Evolutionary conservation across 2,888 invertebrate species (phyloP).

Genomic region (Ophioninae sp.): DNA sequence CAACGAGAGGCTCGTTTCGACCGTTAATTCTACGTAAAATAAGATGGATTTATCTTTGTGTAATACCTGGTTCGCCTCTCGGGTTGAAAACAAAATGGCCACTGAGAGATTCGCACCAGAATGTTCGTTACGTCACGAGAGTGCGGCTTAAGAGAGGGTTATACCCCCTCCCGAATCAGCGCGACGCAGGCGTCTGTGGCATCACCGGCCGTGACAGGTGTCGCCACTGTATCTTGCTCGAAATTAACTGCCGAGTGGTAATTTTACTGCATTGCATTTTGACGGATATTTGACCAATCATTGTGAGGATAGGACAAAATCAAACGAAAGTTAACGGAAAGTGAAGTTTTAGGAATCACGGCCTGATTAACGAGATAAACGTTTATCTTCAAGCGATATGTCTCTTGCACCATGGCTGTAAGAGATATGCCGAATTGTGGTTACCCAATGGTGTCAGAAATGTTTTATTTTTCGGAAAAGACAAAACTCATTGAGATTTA

Average conservation of each 20-base stretch:
- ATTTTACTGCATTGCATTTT: background rate
- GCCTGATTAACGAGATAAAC: too few relatives aligned
- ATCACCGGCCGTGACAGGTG: background rate
- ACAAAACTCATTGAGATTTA: too few relatives aligned
- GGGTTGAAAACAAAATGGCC: constrained; percentile 79
- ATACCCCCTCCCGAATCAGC: background rate
- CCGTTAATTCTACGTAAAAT: constrained; percentile 67
- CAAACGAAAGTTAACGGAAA: too few relatives aligned
- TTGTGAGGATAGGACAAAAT: background rate
- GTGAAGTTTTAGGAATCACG: too few relatives aligned
- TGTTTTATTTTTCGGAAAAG: too few relatives aligned
- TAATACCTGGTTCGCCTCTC: constrained; percentile 78
- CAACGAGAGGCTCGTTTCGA: constrained; percentile 47
- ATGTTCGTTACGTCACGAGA: constrained; percentile 53
- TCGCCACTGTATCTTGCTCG: background rate
- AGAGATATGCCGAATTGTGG: too few relatives aligned
- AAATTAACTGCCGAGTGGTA: background rate
- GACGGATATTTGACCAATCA: background rate
- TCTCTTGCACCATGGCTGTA: too few relatives aligned
- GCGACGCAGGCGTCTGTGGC: background rate
- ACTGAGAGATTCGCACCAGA: constrained; percentile 69
- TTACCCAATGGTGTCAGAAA: too few relatives aligned
- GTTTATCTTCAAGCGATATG: too few relatives aligned
- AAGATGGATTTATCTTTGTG: constrained; percentile 72
- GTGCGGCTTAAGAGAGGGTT: background rate